phyloP scores from a whole-genome alignment of 2,888 invertebrate genomes.

The Harpalus rufipes region DNA sequence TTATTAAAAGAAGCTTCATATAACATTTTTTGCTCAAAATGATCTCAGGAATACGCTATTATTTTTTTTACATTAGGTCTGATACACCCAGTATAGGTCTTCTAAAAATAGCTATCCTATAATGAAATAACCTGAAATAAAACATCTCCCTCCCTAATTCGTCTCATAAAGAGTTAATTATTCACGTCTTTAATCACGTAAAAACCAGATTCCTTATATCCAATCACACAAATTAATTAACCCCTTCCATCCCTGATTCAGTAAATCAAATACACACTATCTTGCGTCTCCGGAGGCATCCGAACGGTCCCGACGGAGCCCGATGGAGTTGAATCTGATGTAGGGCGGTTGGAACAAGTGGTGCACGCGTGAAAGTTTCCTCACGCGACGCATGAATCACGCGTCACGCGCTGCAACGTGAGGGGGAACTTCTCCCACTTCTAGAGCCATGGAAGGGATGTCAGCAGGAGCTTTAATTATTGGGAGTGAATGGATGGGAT shows the following conservation, averaged over 20 bases:
- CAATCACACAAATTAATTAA: constrained; percentile 47
- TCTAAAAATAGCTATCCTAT: background rate
- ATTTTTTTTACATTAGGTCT: too few relatives aligned
- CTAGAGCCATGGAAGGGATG: background rate
- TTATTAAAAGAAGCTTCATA: too few relatives aligned
- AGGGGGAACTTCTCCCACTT: background rate
- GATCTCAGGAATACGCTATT: too few relatives aligned
- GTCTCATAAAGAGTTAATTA: constrained; percentile 23
- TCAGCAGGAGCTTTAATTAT: constrained; percentile 39
- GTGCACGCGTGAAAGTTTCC: constrained; percentile 38
- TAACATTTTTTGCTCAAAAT: too few relatives aligned
- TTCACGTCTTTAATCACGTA: constrained; percentile 40
- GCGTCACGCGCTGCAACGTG: constrained; percentile 39
- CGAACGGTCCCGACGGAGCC: background rate
- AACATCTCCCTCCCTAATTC: background rate
- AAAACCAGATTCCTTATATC: constrained; percentile 38
- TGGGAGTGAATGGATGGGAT: constrained; percentile 37
- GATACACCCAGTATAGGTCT: too few relatives aligned
- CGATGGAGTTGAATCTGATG: background rate
- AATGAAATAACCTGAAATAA: constrained; percentile 8
- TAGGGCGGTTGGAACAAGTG: constrained; percentile 10
- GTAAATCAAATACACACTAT: constrained; percentile 43
- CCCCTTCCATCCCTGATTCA: constrained; percentile 1
- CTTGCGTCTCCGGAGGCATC: background rate
- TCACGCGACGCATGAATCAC: constrained; percentile 58